Evolutionary conservation across 2,797 vertebrate genomes (phyloP).

Genomic region (Enteromius mattozi): DNA sequence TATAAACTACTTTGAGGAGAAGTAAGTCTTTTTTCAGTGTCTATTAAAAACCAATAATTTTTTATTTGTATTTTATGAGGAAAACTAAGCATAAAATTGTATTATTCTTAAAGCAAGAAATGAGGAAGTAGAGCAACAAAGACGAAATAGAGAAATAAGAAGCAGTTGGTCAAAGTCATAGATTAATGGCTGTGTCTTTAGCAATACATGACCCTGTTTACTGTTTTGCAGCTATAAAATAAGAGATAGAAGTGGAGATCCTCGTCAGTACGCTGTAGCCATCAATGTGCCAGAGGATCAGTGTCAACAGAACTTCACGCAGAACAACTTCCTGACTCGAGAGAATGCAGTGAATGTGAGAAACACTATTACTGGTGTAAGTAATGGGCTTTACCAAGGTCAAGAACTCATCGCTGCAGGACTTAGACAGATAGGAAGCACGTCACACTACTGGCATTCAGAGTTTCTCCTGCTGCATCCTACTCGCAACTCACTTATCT

Average conservation of each 20-base stretch:
- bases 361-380: not conserved
- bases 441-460: no score
- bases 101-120: not conserved
- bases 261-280: not conserved
- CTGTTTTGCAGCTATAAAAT: constrained; percentile 17
- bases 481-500: fast-evolving
- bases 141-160: not conserved
- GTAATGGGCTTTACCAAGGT: not conserved
- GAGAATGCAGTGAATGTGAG: not conserved
- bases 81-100: no score
- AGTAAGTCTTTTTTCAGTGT: not conserved
- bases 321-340: no score
- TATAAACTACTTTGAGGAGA: not conserved
- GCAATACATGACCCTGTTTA: not conserved
- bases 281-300: not conserved
- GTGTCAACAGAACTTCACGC: no score
- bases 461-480: constrained; percentile 12
- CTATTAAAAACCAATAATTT: not conserved
- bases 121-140: not conserved
- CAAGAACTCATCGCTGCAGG: not conserved
- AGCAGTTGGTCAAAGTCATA: not conserved
- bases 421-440: no score
- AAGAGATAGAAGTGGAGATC: not conserved
- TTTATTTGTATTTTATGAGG: no score
- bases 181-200: not conserved